Percentiles rank a stretch among this genome's conserved stretches.
phyloP scores from a whole-genome alignment of 1,140 invertebrate genomes.

The Uloborus diversus region DNA sequence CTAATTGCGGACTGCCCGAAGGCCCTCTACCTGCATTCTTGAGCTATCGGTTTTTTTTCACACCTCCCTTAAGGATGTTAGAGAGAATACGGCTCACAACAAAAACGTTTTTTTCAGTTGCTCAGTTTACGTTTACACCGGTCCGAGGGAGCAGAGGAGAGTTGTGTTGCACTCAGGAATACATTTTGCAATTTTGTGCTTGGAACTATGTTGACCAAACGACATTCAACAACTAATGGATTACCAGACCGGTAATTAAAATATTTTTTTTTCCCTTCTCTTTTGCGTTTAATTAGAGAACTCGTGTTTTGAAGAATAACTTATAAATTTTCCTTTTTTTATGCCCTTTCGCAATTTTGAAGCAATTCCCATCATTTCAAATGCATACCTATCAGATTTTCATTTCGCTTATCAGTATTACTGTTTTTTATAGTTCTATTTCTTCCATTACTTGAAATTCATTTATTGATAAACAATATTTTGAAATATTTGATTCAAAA shows the following conservation, averaged over 20 bases:
- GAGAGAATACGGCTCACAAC: constrained; percentile 30
- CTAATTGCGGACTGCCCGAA: constrained; percentile 52
- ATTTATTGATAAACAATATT: too few species aligned
- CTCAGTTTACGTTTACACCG: constrained; percentile 29
- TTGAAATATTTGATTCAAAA: too few species aligned
- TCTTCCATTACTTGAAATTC: too few species aligned
- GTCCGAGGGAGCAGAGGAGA: neutral
- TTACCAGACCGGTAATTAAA: neutral
- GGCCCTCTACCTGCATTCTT: constrained; percentile 54
- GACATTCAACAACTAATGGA: neutral
- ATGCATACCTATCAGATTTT: too few species aligned
- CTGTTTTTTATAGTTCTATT: too few species aligned
- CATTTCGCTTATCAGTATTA: too few species aligned
- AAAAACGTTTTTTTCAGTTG: constrained; percentile 39
- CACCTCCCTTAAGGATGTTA: constrained; percentile 53
- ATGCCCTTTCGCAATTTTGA: too few species aligned
- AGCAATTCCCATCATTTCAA: too few species aligned
- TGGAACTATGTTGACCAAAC: neutral
- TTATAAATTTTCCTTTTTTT: too few species aligned
- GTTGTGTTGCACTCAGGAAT: neutral
- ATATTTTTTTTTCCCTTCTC: neutral
- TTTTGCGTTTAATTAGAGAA: neutral
- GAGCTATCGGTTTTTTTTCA: constrained; percentile 52
- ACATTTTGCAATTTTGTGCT: neutral
- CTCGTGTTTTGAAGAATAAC: too few species aligned